Evolutionary conservation across 2,113 vertebrate species (phyloP), one percentile per base, ranked within the genome.

Genomic region (Copsychus sechellarum): DNA sequence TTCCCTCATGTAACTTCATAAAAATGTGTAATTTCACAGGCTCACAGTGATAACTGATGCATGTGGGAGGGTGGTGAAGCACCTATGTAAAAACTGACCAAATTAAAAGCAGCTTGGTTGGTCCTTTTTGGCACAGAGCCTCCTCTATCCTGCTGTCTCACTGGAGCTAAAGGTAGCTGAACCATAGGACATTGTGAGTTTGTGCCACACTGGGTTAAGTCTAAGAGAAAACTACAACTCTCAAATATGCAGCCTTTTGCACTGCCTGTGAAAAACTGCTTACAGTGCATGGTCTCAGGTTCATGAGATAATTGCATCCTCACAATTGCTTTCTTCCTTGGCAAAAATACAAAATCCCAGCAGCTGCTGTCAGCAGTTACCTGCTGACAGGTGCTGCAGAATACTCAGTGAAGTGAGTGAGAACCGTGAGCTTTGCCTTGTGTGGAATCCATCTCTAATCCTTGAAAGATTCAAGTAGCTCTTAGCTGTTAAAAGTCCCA

Each of bases 101-200:
- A 36, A 90, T 26, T 31, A 38, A 69, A 93, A 62, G 19, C 34
- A 71, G 6, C 9, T 50, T 71, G 20, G 24, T 47, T 34, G n/a
- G 19, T 82, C 8, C 4, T 65, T 81, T 83, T 69, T 64, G 50
- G 15, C 58, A 72, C 11, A 93, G 48, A 81, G 48, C 33, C 23
- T 77, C 18, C 29, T 77, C 40, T 77, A 4, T 73, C 36, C 45
- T 81, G 22, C 26, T 67, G 9, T 71, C 48, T 74, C 22, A 24
- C 47, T 71, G 42, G 36, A 82, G 12, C 66, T 53, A 28, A 79
- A 76, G 51, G 45, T 28, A 42, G 34, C 34, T 78, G 43, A 33
- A 1, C 9, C 40, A 3, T 16, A 36, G 43, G 24, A 50, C 3
- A 2, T 6, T 11, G 26, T 0, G 3, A 69, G 11, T 36, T 72